Conservation (phyloP, 2,113 vertebrate species). For the Uropsilus gracilis region DNA sequence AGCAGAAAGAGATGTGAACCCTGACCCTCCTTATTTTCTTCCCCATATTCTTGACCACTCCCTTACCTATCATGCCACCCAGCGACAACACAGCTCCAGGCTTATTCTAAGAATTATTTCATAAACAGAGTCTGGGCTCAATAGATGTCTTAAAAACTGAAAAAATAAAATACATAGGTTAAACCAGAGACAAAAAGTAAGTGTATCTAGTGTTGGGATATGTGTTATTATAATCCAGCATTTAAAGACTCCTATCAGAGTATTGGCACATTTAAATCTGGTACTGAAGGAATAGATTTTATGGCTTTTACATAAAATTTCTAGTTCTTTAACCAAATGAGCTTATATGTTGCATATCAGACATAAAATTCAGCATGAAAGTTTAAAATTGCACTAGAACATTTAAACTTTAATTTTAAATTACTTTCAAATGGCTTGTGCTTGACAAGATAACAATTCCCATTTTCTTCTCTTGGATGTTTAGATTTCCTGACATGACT, state of each 20-base stretch:
- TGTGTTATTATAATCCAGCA: neutral
- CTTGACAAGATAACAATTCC: conserved; percentile 70
- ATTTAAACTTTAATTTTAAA: conserved; percentile 73
- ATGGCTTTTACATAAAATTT: neutral
- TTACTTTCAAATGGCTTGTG: conserved; percentile 65
- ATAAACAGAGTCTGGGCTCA: neutral
- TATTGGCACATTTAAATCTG: neutral
- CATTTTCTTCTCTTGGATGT: conserved; percentile 63
- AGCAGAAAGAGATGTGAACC: neutral
- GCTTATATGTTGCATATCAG: neutral
- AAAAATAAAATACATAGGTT: neutral
- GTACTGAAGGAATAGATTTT: neutral
- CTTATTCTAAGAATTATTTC: neutral
- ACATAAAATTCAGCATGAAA: conserved; percentile 20
- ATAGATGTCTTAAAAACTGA: neutral
- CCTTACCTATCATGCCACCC: neutral
- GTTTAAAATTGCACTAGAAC: conserved; percentile 58
- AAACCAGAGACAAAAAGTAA: neutral
- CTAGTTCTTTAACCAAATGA: neutral
- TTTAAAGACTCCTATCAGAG: neutral
- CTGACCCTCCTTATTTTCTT: neutral
- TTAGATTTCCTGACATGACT: conserved; percentile 53
- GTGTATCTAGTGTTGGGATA: conserved; percentile 19
- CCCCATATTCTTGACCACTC: neutral
- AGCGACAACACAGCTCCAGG: neutral